phyloP scores from a whole-genome alignment of 2,888 invertebrate genomes.

The Sisyra terminalis region DNA sequence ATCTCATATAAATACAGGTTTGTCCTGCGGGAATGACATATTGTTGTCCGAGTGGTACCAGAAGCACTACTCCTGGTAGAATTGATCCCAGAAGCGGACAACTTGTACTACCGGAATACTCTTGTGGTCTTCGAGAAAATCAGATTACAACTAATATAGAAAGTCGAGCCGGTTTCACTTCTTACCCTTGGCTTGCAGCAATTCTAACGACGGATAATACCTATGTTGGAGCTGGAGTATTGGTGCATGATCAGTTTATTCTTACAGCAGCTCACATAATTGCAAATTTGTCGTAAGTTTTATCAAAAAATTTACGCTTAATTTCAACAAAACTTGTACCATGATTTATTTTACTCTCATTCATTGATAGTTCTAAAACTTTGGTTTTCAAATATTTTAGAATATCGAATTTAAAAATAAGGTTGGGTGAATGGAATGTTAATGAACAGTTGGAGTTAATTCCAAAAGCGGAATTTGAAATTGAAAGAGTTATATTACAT shows the following conservation, averaged over 20 bases:
- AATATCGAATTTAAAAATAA: constrained; percentile 7
- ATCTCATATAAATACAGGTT: too few relatives aligned
- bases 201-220: constrained; percentile 21
- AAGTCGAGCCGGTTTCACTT: constrained; percentile 7
- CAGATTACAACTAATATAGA: constrained; percentile 5
- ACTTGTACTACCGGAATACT: too few relatives aligned
- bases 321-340: too few relatives aligned
- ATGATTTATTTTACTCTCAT: too few relatives aligned
- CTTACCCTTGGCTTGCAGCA: constrained; percentile 10
- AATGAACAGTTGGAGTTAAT: constrained; percentile 44
- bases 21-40: constrained; percentile 10
- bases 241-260: constrained; percentile 41
- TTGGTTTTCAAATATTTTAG: too few relatives aligned
- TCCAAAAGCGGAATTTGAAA: constrained; percentile 41
- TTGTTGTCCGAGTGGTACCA: constrained; percentile 21
- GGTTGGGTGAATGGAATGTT: constrained; percentile 59
- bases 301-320: neutral
- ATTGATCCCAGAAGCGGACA: neutral
- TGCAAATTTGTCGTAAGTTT: constrained; percentile 35
- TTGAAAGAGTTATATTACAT: constrained; percentile 27
- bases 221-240: constrained; percentile 44
- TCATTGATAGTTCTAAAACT: too few relatives aligned
- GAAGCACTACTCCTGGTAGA: neutral
- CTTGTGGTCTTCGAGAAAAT: constrained; percentile 9
- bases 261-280: constrained; percentile 53